phyloP scores from a whole-genome alignment of 2,113 vertebrate species.

The Ameiurus melas region DNA sequence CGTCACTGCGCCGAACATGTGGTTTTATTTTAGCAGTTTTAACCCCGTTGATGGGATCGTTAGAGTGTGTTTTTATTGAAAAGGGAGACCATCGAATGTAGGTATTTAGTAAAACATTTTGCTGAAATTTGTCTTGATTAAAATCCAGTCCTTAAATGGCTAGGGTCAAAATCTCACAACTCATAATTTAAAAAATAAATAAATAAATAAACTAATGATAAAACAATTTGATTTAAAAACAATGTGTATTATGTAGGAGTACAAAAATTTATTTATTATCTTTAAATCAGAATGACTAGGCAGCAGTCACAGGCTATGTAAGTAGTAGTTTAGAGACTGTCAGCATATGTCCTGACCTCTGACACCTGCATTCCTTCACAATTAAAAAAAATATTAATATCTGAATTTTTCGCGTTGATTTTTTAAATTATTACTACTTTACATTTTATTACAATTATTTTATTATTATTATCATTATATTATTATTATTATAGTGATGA shows the following conservation, averaged over 20 bases:
- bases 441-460: neutral
- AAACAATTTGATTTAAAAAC: too few species aligned
- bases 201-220: neutral
- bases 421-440: too few species aligned
- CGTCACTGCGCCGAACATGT: conserved; percentile 53
- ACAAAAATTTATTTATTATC: neutral
- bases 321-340: neutral
- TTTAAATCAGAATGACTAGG: neutral
- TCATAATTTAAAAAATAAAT: neutral
- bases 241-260: neutral
- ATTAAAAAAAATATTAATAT: neutral
- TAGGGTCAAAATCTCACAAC: neutral
- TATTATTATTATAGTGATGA: neutral
- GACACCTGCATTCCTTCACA: neutral
- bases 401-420: neutral
- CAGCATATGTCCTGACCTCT: neutral
- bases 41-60: conserved; percentile 36
- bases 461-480: too few species aligned
- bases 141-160: neutral
- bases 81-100: neutral
- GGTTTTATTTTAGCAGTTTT: conserved; percentile 53
- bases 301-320: neutral
- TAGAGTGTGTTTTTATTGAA: conserved; percentile 33
- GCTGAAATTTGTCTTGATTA: neutral
- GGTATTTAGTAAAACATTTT: conserved; percentile 2